Conservation (phyloP, 2,797 vertebrate species). For the Typhlichthys eigenmanni region DNA sequence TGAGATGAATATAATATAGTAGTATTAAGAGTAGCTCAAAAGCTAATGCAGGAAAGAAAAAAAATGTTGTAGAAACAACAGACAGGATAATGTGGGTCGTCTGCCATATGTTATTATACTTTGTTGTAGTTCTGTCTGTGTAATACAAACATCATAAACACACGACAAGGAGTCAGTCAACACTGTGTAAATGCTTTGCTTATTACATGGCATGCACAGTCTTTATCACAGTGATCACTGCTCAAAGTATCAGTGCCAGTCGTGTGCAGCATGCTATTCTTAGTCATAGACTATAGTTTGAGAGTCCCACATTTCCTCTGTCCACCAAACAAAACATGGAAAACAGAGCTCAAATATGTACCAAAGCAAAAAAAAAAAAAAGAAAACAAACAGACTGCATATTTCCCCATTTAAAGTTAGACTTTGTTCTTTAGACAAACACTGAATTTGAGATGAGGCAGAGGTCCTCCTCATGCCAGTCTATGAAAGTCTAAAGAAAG, state of each 20-base stretch:
- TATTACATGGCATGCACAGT: neutral
- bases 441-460: no score
- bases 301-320: constrained; percentile 31
- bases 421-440: neutral
- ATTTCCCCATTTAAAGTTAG: neutral
- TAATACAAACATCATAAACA: constrained; percentile 31
- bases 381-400: constrained; percentile 17
- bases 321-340: neutral
- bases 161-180: constrained; percentile 58
- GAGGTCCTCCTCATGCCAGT: no score
- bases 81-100: neutral
- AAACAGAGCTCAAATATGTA: neutral
- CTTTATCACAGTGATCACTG: neutral
- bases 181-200: neutral
- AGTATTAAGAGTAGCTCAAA: no score
- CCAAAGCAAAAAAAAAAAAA: constrained; percentile 15
- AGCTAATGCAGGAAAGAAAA: no score
- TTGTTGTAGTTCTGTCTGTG: constrained; percentile 27
- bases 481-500: constrained; percentile 41
- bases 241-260: constrained; percentile 7
- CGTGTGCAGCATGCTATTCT: constrained; percentile 38
- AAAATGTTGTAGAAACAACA: no score
- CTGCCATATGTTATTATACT: constrained; percentile 14
- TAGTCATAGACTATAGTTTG: constrained; percentile 3
- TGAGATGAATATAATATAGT: no score